phyloP scores from a whole-genome alignment of 2,113 vertebrate genomes.

The Cyanoliseus patagonus region DNA sequence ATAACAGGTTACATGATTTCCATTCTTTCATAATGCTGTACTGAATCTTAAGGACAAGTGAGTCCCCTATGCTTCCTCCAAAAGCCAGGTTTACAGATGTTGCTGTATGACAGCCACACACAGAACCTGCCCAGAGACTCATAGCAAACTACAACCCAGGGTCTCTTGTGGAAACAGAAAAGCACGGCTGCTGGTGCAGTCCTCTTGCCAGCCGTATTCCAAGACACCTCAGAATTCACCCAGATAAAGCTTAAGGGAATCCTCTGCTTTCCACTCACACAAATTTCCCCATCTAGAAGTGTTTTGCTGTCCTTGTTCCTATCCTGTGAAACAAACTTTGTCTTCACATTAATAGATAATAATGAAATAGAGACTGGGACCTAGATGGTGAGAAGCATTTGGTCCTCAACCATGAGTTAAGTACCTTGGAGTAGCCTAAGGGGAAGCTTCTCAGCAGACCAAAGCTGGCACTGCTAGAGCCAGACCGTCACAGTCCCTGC shows the following conservation, averaged over 20 bases:
- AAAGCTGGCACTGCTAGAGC: not conserved
- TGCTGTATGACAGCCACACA: not conserved
- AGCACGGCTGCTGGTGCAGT: accelerated
- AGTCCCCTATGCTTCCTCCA: not conserved
- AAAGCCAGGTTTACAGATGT: not conserved
- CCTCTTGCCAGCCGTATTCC: not conserved
- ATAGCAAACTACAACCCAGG: not conserved
- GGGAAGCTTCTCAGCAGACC: not conserved
- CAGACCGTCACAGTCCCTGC: not conserved
- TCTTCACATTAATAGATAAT: not conserved
- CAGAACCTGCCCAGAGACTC: not conserved
- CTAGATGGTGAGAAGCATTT: accelerated
- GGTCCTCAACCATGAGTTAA: not conserved
- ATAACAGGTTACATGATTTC: not conserved
- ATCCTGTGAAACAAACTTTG: not conserved
- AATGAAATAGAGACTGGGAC: not conserved
- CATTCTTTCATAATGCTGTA: not conserved
- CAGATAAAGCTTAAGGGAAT: not conserved
- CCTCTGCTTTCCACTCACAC: not conserved
- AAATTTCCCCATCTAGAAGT: not conserved
- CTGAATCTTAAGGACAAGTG: not conserved
- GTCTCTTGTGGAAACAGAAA: not conserved
- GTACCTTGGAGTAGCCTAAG: not conserved
- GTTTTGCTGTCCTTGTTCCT: not conserved
- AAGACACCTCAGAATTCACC: not conserved